phyloP scores from a whole-genome alignment of 2,113 vertebrate species.

The Platichthys flesus region DNA sequence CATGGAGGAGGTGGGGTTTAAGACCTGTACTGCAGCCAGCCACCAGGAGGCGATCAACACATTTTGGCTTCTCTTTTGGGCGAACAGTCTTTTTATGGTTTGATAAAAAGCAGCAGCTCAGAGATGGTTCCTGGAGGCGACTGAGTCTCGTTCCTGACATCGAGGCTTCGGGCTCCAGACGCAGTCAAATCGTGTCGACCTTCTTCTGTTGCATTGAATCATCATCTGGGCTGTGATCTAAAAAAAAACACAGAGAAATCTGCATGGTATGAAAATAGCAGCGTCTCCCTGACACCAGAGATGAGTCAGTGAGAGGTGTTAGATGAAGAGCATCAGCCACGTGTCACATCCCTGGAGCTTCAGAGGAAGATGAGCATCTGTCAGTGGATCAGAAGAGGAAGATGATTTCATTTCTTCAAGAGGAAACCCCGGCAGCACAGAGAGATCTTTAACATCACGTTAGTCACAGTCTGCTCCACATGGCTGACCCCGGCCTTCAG shows the following conservation, averaged over 20 bases:
- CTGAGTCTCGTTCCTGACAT: too few species aligned
- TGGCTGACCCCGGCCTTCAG: too few species aligned
- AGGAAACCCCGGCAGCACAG: conserved; percentile 27
- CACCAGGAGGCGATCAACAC: too few species aligned
- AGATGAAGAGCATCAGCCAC: background rate
- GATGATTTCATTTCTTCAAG: conserved; percentile 22
- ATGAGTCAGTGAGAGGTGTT: background rate
- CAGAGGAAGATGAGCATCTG: background rate
- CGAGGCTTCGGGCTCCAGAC: too few species aligned
- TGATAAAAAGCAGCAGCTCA: too few species aligned
- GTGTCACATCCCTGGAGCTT: background rate
- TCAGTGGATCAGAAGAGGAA: conserved; percentile 27
- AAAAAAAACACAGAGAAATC: background rate
- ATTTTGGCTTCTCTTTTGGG: too few species aligned
- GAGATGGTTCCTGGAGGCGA: background rate
- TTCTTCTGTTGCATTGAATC: background rate
- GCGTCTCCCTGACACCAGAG: background rate
- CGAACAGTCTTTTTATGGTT: too few species aligned
- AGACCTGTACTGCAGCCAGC: too few species aligned
- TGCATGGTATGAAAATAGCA: background rate
- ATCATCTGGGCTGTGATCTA: background rate
- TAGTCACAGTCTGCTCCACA: conserved; percentile 59
- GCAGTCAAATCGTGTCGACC: background rate
- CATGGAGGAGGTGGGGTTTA: too few species aligned
- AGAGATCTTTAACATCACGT: conserved; percentile 41